These are phyloP conservation scores for Octodonta nipae DNA, from an alignment of 2,888 invertebrate genomes.

Conservation along the genomic window DNA sequence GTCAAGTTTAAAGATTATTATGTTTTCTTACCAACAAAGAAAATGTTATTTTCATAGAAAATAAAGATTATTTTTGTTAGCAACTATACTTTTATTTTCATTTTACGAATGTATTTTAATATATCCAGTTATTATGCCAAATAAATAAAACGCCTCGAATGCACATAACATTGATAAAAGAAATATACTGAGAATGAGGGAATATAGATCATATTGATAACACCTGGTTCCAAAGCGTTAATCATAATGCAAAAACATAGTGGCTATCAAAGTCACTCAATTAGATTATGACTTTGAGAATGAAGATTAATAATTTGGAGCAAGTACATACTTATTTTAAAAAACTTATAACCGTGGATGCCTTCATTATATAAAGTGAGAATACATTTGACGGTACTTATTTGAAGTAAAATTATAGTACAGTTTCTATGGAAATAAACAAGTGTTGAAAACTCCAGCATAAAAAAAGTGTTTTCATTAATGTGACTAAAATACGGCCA, in stretches of 20 bases:
- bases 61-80: background rate
- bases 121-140: background rate
- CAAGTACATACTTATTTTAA: constrained; percentile 3
- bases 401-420: too few species aligned
- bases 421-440: too few species aligned
- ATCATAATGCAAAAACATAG: constrained; percentile 4
- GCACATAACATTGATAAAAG: too few species aligned
- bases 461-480: too few species aligned
- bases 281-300: constrained; percentile 5
- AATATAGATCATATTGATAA: too few species aligned
- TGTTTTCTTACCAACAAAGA: background rate
- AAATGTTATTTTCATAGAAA: background rate
- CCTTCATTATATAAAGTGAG: constrained; percentile 5
- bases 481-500: too few species aligned
- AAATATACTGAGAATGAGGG: too few species aligned
- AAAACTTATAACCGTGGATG: constrained; percentile 3
- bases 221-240: constrained; percentile 6
- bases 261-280: constrained; percentile 6
- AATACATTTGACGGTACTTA: too few species aligned
- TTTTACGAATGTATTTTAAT: background rate
- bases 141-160: too few species aligned
- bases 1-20: background rate
- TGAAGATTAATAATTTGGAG: constrained; percentile 4
- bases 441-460: too few species aligned
- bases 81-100: background rate